Conservation (phyloP, 2,888 invertebrate genomes). For the Muscina levida region DNA sequence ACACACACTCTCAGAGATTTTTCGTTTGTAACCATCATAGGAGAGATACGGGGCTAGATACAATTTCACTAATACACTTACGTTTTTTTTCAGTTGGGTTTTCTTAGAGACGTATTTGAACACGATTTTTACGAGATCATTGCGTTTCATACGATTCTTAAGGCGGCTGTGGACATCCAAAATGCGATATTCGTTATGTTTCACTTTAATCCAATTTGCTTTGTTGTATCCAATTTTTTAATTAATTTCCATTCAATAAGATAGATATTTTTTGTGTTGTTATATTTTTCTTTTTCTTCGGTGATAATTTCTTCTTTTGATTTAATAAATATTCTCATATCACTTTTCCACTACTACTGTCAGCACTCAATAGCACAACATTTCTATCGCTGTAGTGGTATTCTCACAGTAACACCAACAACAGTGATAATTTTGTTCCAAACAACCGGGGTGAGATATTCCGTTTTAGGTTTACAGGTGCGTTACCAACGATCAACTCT, state of each 20-base stretch:
- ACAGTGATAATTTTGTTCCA: slow-evolving; percentile 11
- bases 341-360: slow-evolving; percentile 2
- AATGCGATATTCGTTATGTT: background rate
- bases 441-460: slow-evolving; percentile 55
- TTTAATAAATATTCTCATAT: slow-evolving; percentile 10
- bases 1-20: too few species aligned
- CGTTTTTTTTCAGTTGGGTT: background rate
- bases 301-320: too few species aligned
- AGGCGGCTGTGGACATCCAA: background rate
- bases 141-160: background rate
- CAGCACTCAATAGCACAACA: slow-evolving; percentile 26
- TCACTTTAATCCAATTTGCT: background rate
- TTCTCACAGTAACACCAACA: slow-evolving; percentile 39
- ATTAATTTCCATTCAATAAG: slow-evolving; percentile 1
- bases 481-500: slow-evolving; percentile 79
- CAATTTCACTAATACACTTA: slow-evolving; percentile 33
- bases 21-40: background rate
- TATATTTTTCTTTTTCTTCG: slow-evolving; percentile 29
- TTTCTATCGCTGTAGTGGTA: slow-evolving; percentile 49
- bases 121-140: slow-evolving; percentile 58
- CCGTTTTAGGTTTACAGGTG: slow-evolving; percentile 74
- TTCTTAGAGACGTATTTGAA: background rate
- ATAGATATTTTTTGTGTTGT: too few species aligned
- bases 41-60: slow-evolving; percentile 28
- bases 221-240: background rate